phyloP scores from a whole-genome alignment of 2,888 invertebrate genomes.

The Helicoverpa assulta region DNA sequence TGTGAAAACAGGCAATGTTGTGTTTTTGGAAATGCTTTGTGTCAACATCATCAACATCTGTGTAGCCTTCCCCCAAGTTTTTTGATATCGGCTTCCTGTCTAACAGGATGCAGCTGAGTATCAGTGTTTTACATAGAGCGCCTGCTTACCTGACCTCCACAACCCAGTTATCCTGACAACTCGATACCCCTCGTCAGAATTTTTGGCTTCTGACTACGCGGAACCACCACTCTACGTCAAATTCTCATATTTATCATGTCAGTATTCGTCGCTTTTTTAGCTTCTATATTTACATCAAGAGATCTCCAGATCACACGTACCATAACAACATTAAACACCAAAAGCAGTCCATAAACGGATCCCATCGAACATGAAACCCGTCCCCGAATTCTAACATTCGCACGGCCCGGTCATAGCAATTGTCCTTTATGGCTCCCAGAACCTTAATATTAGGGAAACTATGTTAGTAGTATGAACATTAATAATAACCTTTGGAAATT shows the following conservation, averaged over 20 bases:
- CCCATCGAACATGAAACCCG: constrained; percentile 46
- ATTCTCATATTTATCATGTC: too few species aligned
- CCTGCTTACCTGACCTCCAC: too few species aligned
- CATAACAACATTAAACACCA: constrained; percentile 38
- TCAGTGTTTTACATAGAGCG: too few species aligned
- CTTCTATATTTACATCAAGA: not conserved
- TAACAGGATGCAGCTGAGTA: too few species aligned
- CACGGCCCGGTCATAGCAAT: constrained; percentile 45
- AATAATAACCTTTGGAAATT: constrained; percentile 25
- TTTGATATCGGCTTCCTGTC: too few species aligned
- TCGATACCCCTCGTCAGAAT: too few species aligned
- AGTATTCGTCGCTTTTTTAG: too few species aligned
- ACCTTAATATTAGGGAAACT: constrained; percentile 48
- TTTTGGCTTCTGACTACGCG: too few species aligned
- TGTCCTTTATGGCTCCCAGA: constrained; percentile 43
- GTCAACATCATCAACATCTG: too few species aligned
- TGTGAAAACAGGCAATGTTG: not conserved
- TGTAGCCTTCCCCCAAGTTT: not conserved
- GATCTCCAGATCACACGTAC: constrained; percentile 8
- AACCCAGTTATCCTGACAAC: too few species aligned
- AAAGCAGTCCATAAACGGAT: constrained; percentile 28
- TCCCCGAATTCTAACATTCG: constrained; percentile 40
- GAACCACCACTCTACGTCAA: too few species aligned
- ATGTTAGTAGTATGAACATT: constrained; percentile 30
- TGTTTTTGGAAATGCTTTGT: not conserved